Conservation (phyloP, 92 coral and sea anemone species). For the Epizoanthus ramosus region DNA sequence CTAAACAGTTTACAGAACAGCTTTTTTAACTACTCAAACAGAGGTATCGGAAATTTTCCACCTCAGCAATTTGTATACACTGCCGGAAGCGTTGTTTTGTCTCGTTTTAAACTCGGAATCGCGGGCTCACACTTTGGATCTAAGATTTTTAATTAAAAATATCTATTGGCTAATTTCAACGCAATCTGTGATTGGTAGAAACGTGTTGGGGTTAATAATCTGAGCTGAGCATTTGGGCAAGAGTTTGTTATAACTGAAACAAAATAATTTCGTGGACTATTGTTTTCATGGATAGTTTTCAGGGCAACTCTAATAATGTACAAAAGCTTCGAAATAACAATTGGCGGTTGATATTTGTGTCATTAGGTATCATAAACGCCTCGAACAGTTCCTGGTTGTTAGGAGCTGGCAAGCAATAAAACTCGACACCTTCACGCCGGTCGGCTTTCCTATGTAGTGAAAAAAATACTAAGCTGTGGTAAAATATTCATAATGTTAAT, state of each 20-base stretch:
- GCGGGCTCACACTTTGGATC: conserved; percentile 13
- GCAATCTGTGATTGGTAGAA: background rate
- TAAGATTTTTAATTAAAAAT: conserved; percentile 17
- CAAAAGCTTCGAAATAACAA: background rate
- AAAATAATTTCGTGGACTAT: background rate
- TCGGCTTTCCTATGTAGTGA: background rate
- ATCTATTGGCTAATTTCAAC: background rate
- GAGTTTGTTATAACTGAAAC: background rate
- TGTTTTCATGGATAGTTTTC: background rate
- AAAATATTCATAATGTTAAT: no score
- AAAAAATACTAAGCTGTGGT: no score
- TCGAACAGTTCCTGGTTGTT: background rate
- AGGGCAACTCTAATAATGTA: background rate
- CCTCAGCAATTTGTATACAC: background rate
- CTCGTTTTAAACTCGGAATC: background rate
- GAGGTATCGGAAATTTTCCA: background rate
- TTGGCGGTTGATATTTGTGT: no score
- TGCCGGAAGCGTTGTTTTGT: conserved; percentile 11
- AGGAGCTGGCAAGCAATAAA: background rate
- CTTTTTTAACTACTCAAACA: background rate
- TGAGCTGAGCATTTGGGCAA: conserved; percentile 5
- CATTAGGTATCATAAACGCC: background rate
- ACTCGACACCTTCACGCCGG: background rate
- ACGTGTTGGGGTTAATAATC: background rate
- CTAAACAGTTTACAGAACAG: conserved; percentile 16